Conservation (phyloP, 1,140 invertebrate genomes). For the Babylonia areolata region DNA sequence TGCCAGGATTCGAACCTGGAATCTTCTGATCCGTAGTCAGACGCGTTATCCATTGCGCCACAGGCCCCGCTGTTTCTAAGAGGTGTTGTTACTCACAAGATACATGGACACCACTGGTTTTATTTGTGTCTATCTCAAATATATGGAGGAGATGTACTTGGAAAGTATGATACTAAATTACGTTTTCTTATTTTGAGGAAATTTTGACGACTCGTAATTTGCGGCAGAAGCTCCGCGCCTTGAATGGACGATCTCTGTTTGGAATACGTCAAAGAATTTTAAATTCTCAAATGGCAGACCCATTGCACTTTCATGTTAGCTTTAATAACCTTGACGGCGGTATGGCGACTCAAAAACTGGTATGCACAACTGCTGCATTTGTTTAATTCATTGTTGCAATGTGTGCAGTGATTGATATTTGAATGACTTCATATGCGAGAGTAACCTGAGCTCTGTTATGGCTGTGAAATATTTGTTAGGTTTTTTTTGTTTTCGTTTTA, state of each 20-base stretch:
- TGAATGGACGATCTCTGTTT: not conserved
- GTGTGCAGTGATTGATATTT: not conserved
- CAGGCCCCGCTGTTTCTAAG: too few species aligned
- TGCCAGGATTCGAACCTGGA: too few species aligned
- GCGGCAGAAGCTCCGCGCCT: not conserved
- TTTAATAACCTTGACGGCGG: constrained; percentile 25
- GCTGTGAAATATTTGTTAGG: too few species aligned
- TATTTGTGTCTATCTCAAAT: not conserved
- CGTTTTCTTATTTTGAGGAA: not conserved
- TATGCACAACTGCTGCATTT: not conserved
- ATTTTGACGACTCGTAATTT: not conserved
- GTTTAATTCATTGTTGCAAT: not conserved
- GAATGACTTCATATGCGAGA: too few species aligned
- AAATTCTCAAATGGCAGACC: not conserved
- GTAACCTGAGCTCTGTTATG: too few species aligned
- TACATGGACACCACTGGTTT: too few species aligned
- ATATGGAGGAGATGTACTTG: not conserved
- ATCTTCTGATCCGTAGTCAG: too few species aligned
- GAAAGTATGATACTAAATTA: not conserved
- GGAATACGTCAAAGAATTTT: not conserved
- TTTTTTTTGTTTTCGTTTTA: too few species aligned
- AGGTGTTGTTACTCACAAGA: too few species aligned
- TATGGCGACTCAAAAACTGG: constrained; percentile 32
- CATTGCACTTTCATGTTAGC: not conserved
- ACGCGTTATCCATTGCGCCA: too few species aligned